Evolutionary conservation across 2,113 vertebrate genomes (phyloP).

Genomic region (Peromyscus polionotus): DNA sequence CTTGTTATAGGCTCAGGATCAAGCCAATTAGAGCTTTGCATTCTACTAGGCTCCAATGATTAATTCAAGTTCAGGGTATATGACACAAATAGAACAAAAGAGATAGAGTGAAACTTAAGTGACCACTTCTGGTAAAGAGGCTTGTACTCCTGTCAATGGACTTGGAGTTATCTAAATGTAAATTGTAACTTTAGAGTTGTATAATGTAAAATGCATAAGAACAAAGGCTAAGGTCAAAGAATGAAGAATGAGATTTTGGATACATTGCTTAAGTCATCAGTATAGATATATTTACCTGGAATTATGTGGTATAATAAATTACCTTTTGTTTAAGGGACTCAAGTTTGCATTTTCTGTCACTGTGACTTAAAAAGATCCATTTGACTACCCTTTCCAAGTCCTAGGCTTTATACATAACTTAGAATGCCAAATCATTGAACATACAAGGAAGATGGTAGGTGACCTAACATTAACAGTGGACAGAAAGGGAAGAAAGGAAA

Average conservation of each 20-base stretch:
- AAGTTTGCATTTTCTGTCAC: conserved; percentile 39
- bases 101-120: background rate
- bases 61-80: background rate
- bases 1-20: background rate
- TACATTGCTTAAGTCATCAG: background rate
- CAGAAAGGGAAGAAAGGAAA: background rate
- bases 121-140: conserved; percentile 15
- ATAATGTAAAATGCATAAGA: conserved; percentile 19
- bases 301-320: background rate
- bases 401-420: conserved; percentile 20
- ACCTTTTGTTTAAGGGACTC: background rate
- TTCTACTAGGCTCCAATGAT: background rate
- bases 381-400: background rate
- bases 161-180: conserved; percentile 15
- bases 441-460: background rate
- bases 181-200: conserved; percentile 12
- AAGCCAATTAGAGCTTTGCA: background rate
- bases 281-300: background rate
- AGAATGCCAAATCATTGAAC: conserved; percentile 20
- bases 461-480: background rate
- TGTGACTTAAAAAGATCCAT: background rate
- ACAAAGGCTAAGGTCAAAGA: conserved; percentile 34
- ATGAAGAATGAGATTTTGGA: background rate
- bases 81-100: background rate
- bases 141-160: background rate